These are phyloP conservation scores for Papilio demoleus DNA, from an alignment of 2,888 invertebrate genomes.

Conservation along the genomic window DNA sequence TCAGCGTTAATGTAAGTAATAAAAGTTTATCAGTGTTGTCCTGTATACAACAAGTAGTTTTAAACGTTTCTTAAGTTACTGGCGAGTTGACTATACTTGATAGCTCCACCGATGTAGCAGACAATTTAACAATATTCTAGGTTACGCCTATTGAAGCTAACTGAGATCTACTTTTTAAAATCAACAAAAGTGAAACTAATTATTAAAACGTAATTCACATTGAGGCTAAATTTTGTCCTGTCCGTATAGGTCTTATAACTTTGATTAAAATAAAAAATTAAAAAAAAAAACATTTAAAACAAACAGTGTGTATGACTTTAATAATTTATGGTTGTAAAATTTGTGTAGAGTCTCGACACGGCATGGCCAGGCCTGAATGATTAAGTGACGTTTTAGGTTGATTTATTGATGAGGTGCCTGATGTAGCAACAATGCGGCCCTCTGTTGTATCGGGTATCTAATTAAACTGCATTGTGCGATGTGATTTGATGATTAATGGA, in stretches of 20 bases:
- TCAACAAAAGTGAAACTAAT: neutral
- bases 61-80: neutral
- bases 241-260: too few relatives aligned
- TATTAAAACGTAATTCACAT: too few relatives aligned
- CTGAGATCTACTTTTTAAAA: neutral
- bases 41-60: neutral
- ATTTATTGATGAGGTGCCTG: constrained; percentile 37
- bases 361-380: constrained; percentile 28
- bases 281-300: neutral
- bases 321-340: constrained; percentile 31
- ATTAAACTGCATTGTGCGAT: constrained; percentile 48
- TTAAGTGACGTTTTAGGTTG: constrained; percentile 39
- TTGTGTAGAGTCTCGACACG: constrained; percentile 5
- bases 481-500: constrained; percentile 35
- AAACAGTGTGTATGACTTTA: neutral
- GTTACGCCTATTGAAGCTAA: neutral
- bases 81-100: neutral
- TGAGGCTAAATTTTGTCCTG: too few relatives aligned
- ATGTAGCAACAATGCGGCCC: constrained; percentile 32
- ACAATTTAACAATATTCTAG: neutral
- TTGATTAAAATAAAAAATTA: neutral
- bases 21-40: constrained; percentile 1
- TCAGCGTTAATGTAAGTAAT: constrained; percentile 9
- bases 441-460: constrained; percentile 48
- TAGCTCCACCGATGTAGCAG: neutral